phyloP scores from a whole-genome alignment of 2,888 invertebrate genomes.

The Cabera pusaria region DNA sequence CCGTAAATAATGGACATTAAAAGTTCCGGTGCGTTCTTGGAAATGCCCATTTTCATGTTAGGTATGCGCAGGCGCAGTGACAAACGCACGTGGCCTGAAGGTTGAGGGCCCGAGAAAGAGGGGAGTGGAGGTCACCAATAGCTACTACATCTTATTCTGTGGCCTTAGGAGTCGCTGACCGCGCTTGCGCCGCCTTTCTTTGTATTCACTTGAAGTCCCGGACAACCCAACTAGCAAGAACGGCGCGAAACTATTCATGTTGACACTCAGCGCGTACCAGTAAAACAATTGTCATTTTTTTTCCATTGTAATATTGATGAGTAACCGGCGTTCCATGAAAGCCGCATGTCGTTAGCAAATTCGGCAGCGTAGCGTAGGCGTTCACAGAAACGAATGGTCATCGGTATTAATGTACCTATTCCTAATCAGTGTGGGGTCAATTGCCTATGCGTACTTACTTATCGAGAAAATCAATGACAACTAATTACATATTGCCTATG shows the following conservation, averaged over 20 bases:
- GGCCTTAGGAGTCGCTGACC: slow-evolving; percentile 69
- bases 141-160: slow-evolving; percentile 12
- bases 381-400: slow-evolving; percentile 16
- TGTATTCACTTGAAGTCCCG: slow-evolving; percentile 70
- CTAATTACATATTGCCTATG: not conserved
- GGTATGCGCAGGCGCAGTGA: slow-evolving; percentile 51
- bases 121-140: slow-evolving; percentile 19
- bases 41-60: slow-evolving; percentile 74
- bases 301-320: slow-evolving; percentile 62
- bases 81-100: slow-evolving; percentile 53
- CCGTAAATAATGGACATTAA: slow-evolving; percentile 29
- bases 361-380: slow-evolving; percentile 25
- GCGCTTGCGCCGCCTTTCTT: slow-evolving; percentile 70
- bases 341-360: slow-evolving; percentile 40
- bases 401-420: slow-evolving; percentile 8
- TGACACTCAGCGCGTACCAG: slow-evolving; percentile 61
- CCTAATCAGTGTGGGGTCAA: slow-evolving; percentile 15
- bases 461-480: slow-evolving; percentile 1
- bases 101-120: slow-evolving; percentile 34
- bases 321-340: slow-evolving; percentile 50
- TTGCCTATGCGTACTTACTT: slow-evolving; percentile 1
- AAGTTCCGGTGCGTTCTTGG: slow-evolving; percentile 72
- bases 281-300: slow-evolving; percentile 65
- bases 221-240: slow-evolving; percentile 69
- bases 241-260: slow-evolving; percentile 73